These are phyloP conservation scores for Chelonus formosanus DNA, from an alignment of 2,888 invertebrate species.

Conservation along the genomic window DNA sequence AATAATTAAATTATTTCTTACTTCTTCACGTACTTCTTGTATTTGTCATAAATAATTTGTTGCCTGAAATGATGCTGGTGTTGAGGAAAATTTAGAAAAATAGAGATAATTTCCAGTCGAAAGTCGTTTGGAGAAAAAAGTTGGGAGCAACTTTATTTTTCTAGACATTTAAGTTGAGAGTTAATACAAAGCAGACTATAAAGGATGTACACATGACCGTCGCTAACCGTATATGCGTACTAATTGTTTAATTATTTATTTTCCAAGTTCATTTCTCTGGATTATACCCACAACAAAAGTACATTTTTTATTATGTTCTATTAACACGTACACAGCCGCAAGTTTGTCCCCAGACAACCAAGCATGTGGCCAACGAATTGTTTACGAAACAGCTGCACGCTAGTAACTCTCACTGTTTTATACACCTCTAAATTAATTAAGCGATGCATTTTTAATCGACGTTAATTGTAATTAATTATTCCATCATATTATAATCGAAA, in stretches of 20 bases:
- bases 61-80: no score
- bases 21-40: no score
- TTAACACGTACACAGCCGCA: slow-evolving; percentile 41
- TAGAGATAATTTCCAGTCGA: no score
- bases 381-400: slow-evolving; percentile 49
- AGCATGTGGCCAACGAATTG: slow-evolving; percentile 48
- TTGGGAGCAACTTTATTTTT: no score
- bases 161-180: no score
- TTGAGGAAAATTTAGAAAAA: no score
- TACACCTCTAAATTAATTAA: slow-evolving; percentile 10
- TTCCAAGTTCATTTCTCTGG: slow-evolving; percentile 51
- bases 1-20: no score
- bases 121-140: no score
- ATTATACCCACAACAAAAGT: slow-evolving; percentile 48
- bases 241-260: slow-evolving; percentile 61
- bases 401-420: slow-evolving; percentile 30
- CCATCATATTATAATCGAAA: no score
- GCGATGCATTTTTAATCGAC: background rate
- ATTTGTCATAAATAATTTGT: no score
- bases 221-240: slow-evolving; percentile 32
- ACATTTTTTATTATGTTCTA: slow-evolving; percentile 54
- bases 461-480: no score
- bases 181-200: no score
- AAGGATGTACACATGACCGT: background rate
- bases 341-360: slow-evolving; percentile 28